Evolutionary conservation across 2,113 vertebrate genomes (phyloP).

Genomic region (Xiphophorus maculatus): DNA sequence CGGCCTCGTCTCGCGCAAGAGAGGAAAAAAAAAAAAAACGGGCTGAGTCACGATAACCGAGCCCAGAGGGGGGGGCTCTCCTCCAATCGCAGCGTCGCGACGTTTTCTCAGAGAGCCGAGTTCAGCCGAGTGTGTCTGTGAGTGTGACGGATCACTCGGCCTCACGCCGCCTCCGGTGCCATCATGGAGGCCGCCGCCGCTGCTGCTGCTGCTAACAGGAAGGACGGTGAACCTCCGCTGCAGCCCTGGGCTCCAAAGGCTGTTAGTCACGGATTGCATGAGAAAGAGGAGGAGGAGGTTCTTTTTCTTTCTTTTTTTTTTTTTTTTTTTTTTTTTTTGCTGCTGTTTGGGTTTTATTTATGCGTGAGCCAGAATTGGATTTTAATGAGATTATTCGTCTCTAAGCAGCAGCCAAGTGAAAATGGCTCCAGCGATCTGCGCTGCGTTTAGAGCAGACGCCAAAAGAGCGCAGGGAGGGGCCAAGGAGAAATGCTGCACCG

Average conservation of each 20-base stretch:
- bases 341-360: not conserved
- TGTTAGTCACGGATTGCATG: slow-evolving; percentile 59
- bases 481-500: not conserved
- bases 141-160: slow-evolving; percentile 64
- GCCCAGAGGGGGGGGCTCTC: slow-evolving; percentile 12
- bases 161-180: slow-evolving; percentile 35
- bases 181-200: not conserved
- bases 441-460: not conserved
- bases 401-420: slow-evolving; percentile 8
- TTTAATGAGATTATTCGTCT: slow-evolving; percentile 23
- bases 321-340: not conserved
- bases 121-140: slow-evolving; percentile 62
- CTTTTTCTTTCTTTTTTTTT: not conserved
- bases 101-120: slow-evolving; percentile 36
- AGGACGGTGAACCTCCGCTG: slow-evolving; percentile 23
- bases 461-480: not conserved
- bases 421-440: slow-evolving; percentile 19
- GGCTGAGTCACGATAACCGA: slow-evolving; percentile 67
- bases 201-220: not conserved
- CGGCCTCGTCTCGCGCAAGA: slow-evolving; percentile 19
- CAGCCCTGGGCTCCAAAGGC: slow-evolving; percentile 54
- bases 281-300: slow-evolving; percentile 1
- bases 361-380: slow-evolving; percentile 38
- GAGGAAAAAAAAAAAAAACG: slow-evolving; percentile 14
- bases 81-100: slow-evolving; percentile 48